phyloP scores from a whole-genome alignment of 2,797 vertebrate genomes.

The Eleutherodactylus coqui region DNA sequence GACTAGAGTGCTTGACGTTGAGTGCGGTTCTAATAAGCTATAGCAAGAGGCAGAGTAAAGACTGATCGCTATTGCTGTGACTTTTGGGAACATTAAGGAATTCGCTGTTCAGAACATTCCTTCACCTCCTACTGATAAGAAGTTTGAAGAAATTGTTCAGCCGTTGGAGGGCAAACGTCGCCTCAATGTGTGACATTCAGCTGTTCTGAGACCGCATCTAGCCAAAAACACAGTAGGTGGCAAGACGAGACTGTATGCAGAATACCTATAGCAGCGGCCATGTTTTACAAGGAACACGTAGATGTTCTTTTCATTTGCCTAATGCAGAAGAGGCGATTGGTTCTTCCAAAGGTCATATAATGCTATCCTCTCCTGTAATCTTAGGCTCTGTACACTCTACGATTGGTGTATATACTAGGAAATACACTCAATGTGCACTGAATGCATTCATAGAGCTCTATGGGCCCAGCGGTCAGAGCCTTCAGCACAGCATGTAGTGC shows the following conservation, averaged over 20 bases:
- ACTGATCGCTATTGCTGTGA: slow-evolving; percentile 1
- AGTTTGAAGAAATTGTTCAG: slow-evolving; percentile 33
- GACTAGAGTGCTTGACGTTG: background rate
- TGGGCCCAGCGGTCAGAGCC: no score
- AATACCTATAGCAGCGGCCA: background rate
- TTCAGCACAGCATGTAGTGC: no score
- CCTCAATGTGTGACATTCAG: slow-evolving; percentile 2
- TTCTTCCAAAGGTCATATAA: no score
- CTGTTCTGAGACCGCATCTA: background rate
- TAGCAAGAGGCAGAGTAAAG: background rate
- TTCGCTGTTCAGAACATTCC: slow-evolving; percentile 46
- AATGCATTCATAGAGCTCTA: no score
- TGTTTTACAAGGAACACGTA: background rate
- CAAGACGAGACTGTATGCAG: background rate
- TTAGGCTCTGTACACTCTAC: no score
- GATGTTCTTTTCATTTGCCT: background rate
- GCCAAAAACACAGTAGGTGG: background rate
- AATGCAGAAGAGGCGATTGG: background rate
- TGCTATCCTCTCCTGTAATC: no score
- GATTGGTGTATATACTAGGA: no score
- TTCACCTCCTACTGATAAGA: slow-evolving; percentile 50
- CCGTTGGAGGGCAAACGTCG: background rate
- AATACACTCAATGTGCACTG: no score
- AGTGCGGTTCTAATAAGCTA: background rate
- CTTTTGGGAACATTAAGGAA: slow-evolving; percentile 23